Evolutionary conservation across 2,113 vertebrate genomes (phyloP).

Genomic region (Gallinago media): DNA sequence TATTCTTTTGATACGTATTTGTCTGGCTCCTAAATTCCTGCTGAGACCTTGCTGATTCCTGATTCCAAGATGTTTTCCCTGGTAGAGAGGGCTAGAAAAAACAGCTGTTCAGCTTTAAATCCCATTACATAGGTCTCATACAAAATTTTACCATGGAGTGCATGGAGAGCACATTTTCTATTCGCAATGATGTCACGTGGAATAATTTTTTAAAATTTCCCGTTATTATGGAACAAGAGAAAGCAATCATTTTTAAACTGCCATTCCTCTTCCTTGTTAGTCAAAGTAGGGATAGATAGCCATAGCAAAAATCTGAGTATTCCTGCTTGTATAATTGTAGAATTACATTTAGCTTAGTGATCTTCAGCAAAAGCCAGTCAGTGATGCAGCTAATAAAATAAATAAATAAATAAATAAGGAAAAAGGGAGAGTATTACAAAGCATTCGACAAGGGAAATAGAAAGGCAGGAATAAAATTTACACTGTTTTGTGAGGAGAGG

Average conservation of each 20-base stretch:
- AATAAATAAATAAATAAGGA: not conserved
- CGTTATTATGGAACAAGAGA: not conserved
- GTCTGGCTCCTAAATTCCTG: not conserved
- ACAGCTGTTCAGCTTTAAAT: not conserved
- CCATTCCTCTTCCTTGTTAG: not conserved
- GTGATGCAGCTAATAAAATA: not conserved
- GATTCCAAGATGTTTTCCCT: not conserved
- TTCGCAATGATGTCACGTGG: not conserved
- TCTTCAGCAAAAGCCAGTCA: not conserved
- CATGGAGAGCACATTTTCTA: not conserved
- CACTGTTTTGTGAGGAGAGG: not conserved
- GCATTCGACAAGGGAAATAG: not conserved
- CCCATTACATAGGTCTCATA: not conserved
- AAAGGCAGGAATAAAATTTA: not conserved
- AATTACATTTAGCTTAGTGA: not conserved
- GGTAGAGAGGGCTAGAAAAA: not conserved
- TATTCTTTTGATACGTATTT: not conserved
- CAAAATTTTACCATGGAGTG: not conserved
- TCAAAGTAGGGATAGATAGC: not conserved
- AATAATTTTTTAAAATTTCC: not conserved
- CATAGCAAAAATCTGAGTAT: not conserved
- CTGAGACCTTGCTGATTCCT: not conserved
- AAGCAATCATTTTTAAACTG: not conserved
- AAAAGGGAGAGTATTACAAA: not conserved
- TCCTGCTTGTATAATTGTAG: not conserved